phyloP scores from a whole-genome alignment of 2,888 invertebrate species.

The Orthonychiurus folsomi region DNA sequence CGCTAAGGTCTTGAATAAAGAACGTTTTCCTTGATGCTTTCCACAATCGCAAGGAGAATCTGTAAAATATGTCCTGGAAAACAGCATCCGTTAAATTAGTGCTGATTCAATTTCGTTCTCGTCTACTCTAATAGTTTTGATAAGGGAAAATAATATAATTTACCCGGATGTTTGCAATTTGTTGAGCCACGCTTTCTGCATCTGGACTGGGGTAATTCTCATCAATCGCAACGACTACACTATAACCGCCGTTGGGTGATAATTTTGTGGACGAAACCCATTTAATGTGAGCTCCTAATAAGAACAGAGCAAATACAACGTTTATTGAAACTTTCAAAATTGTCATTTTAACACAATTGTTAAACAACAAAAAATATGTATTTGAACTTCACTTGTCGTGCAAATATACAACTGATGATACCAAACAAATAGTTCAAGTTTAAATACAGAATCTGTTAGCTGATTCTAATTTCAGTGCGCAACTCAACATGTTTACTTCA shows the following conservation, averaged over 20 bases:
- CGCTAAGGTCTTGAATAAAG: conserved; percentile 29
- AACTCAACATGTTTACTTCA: too few relatives aligned
- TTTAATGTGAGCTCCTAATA: background rate
- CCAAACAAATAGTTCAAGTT: too few relatives aligned
- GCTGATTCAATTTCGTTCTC: background rate
- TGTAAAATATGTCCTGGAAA: conserved; percentile 21
- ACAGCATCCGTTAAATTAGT: background rate
- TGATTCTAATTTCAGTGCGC: too few relatives aligned
- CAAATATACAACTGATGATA: too few relatives aligned
- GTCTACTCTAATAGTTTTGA: too few relatives aligned
- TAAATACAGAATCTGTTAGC: too few relatives aligned
- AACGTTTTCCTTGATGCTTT: conserved; percentile 23
- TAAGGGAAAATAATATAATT: background rate
- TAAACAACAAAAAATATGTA: too few relatives aligned
- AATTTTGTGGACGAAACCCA: background rate
- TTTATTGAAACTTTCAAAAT: too few relatives aligned
- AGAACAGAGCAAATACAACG: too few relatives aligned
- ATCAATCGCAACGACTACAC: background rate
- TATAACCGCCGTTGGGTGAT: background rate
- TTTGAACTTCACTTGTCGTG: too few relatives aligned
- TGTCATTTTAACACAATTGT: too few relatives aligned
- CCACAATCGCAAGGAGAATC: conserved; percentile 23
- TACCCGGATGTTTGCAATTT: background rate
- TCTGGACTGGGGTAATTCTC: background rate
- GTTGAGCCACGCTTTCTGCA: background rate